phyloP scores from a whole-genome alignment of 2,797 vertebrate genomes.

The Geotrypetes seraphini region DNA sequence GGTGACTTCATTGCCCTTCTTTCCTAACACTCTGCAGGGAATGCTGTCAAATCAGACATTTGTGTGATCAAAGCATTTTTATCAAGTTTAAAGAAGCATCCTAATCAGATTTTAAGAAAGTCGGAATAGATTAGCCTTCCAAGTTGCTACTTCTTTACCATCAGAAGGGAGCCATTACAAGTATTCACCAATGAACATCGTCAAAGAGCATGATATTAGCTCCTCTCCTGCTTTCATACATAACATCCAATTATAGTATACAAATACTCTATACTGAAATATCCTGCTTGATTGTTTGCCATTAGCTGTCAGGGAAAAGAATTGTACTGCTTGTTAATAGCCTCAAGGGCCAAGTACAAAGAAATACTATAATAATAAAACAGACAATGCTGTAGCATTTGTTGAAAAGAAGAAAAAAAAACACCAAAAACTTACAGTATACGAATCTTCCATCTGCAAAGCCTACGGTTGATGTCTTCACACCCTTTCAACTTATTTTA shows the following conservation, averaged over 20 bases:
- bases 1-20: background rate
- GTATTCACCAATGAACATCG: constrained; percentile 1
- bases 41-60: too few species aligned
- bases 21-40: background rate
- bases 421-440: too few species aligned
- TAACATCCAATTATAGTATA: background rate
- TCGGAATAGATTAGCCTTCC: constrained; percentile 4
- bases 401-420: background rate
- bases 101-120: background rate
- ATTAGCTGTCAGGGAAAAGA: background rate
- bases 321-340: background rate
- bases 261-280: background rate
- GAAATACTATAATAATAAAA: background rate
- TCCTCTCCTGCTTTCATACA: background rate
- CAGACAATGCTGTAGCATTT: background rate
- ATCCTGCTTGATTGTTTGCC: background rate
- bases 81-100: background rate
- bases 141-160: background rate
- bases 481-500: too few species aligned
- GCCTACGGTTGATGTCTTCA: too few species aligned
- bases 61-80: background rate
- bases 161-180: constrained; percentile 6
- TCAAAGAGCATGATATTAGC: background rate
- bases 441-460: background rate
- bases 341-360: background rate